Percentiles rank a stretch among this genome's conserved stretches.
These are phyloP conservation scores for Philaenus spumarius DNA, from an alignment of 1,140 invertebrate species.

Conservation along the genomic window DNA sequence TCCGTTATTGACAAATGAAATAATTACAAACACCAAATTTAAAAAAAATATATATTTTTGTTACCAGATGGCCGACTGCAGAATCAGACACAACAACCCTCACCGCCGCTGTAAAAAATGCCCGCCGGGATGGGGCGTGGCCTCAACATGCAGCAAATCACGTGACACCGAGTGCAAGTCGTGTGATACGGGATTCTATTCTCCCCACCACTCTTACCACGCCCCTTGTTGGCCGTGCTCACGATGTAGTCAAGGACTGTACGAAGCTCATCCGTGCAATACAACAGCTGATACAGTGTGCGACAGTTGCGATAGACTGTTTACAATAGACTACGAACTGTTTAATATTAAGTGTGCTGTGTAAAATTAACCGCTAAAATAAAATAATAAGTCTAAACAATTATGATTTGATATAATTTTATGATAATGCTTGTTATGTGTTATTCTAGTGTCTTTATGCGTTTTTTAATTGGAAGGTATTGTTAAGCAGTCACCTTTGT, in stretches of 20 bases:
- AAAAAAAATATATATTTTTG: background rate
- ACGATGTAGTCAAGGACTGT: slow-evolving; percentile 43
- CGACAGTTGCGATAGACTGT: slow-evolving; percentile 40
- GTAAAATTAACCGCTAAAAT: background rate
- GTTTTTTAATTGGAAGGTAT: too few relatives aligned
- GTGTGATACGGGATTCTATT: slow-evolving; percentile 41
- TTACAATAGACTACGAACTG: background rate
- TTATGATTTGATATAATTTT: too few relatives aligned
- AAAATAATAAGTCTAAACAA: too few relatives aligned
- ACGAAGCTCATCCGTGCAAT: slow-evolving; percentile 43
- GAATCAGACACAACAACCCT: slow-evolving; percentile 36
- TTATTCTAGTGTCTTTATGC: too few relatives aligned
- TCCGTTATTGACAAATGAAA: too few relatives aligned
- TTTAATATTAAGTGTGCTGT: background rate
- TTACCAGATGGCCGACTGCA: background rate
- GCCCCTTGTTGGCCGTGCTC: slow-evolving; percentile 45
- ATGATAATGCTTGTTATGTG: too few relatives aligned
- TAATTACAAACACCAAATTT: too few relatives aligned
- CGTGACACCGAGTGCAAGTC: slow-evolving; percentile 41
- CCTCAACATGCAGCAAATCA: slow-evolving; percentile 36
- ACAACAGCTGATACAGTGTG: slow-evolving; percentile 42
- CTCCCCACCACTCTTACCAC: slow-evolving; percentile 41
- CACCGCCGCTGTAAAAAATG: slow-evolving; percentile 38
- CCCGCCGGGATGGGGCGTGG: slow-evolving; percentile 43
- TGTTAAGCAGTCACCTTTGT: too few relatives aligned